Evolutionary conservation across 2,797 vertebrate species (phyloP), one percentile per base, ranked within the genome.

Genomic region (Liparis tanakae): DNA sequence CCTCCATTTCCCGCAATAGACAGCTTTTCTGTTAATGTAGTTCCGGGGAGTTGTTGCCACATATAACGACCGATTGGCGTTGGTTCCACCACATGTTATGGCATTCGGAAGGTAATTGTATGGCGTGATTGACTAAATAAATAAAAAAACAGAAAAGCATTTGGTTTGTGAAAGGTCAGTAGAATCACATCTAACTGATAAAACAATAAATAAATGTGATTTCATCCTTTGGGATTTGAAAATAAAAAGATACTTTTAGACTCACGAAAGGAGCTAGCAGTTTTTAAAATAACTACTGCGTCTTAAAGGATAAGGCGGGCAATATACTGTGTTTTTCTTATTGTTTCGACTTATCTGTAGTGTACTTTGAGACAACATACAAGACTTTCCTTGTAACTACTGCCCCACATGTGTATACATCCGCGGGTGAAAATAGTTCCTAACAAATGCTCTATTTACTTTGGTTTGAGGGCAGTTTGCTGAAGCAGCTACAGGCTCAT

Each of bases 11-110:
- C 60, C 25, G 59, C 33, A 69, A 20, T 39, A 48, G 22, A 10
- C 34, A 50, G 20, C 34, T 18, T 56, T 62, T 51, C 18, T 55
- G 22, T 64, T 68, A 17, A 44, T 17, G 20, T 67, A 20, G 37
- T 46, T 76, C 67, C 65, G 73, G 78, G 56, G 33, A 77, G 72
- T 44, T 71, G 61, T 50, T 67, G 61, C 67, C 67, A 48, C 48
- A 43, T 69, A 43, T 67, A 15, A 57, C 33, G 54, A 50, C 41
- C 68, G 18, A 36, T 18, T 54, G 5, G 54, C 30, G 56, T 36
- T 6, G 46, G 12, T 75, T 75, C 17, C 72, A 5, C n/a, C 57
- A 81, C 54, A 62, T 71, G 75, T 66, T 9, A 71, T 37, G 6
- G 14, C 10, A 67, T 64, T 78, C 5, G 20, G 10, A 36, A 30